phyloP scores from a whole-genome alignment of 2,113 vertebrate species.

The Hymenochirus boettgeri region DNA sequence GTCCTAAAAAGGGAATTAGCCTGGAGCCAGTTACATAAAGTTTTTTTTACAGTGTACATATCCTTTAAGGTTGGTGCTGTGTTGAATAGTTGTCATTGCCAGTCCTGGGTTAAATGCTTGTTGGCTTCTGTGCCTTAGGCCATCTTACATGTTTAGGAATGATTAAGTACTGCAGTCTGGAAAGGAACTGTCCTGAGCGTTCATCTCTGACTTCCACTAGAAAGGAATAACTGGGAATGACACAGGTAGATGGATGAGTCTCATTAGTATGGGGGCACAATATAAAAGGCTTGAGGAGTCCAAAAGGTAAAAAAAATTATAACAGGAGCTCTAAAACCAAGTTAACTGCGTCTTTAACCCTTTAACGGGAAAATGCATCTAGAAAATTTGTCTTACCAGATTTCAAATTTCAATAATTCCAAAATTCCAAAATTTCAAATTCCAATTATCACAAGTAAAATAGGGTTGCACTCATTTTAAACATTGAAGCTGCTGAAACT shows the following conservation, averaged over 20 bases:
- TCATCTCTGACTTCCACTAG: constrained; percentile 85
- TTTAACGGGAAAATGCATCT: no score
- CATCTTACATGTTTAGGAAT: constrained; percentile 82
- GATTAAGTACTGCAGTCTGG: constrained; percentile 83
- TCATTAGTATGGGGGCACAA: constrained; percentile 80
- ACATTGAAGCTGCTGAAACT: no score
- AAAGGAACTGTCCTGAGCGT: constrained; percentile 85
- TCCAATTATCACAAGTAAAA: no score
- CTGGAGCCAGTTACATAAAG: no score
- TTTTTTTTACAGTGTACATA: constrained; percentile 75
- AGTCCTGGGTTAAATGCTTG: constrained; percentile 83
- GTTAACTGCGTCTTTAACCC: constrained; percentile 72
- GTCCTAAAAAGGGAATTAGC: no score
- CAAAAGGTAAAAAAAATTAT: constrained; percentile 76
- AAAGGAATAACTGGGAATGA: constrained; percentile 80
- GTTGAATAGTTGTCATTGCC: constrained; percentile 64
- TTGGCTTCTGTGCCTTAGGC: constrained; percentile 82
- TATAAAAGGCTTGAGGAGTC: constrained; percentile 79
- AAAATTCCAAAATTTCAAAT: no score
- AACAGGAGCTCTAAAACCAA: constrained; percentile 71
- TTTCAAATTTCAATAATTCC: no score
- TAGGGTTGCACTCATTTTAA: no score
- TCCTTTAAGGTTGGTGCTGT: constrained; percentile 70
- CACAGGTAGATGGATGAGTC: constrained; percentile 85
- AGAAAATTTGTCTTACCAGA: no score